These are phyloP conservation scores for Lepus americanus DNA, from an alignment of 2,113 vertebrate species.

Conservation along the genomic window DNA sequence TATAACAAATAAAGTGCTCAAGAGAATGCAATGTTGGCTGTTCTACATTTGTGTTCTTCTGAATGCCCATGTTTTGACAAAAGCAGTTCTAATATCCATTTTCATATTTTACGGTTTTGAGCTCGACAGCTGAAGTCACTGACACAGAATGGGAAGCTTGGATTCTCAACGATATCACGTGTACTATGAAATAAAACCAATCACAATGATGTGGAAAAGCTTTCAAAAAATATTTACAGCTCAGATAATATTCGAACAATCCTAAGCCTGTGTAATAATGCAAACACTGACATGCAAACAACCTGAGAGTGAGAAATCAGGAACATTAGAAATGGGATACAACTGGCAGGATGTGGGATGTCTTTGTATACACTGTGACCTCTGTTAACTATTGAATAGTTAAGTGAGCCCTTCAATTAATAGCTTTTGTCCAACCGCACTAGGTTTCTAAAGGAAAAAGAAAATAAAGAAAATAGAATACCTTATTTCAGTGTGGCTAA, in stretches of 20 bases:
- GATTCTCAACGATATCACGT: neutral
- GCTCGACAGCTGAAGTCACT: neutral
- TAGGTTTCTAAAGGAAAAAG: neutral
- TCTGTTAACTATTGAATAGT: constrained; percentile 23
- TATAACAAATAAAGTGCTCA: constrained; percentile 91
- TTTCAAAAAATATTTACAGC: constrained; percentile 17
- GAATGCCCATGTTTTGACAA: constrained; percentile 62
- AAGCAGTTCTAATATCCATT: constrained; percentile 24
- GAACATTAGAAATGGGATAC: constrained; percentile 19
- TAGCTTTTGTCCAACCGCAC: neutral
- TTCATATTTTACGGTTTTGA: neutral
- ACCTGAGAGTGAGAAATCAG: neutral
- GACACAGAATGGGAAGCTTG: constrained; percentile 23
- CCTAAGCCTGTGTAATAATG: neutral
- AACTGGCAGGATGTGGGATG: neutral
- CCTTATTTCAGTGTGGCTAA: neutral
- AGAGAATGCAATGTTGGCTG: constrained; percentile 83
- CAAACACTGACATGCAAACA: neutral
- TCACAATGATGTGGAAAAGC: neutral
- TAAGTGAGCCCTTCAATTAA: neutral
- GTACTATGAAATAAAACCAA: neutral
- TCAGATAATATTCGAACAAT: neutral
- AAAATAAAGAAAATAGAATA: neutral
- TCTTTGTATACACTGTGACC: neutral
- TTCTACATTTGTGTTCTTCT: constrained; percentile 76